These are phyloP conservation scores for Channa argus DNA, from an alignment of 2,113 vertebrate species.

Conservation along the genomic window DNA sequence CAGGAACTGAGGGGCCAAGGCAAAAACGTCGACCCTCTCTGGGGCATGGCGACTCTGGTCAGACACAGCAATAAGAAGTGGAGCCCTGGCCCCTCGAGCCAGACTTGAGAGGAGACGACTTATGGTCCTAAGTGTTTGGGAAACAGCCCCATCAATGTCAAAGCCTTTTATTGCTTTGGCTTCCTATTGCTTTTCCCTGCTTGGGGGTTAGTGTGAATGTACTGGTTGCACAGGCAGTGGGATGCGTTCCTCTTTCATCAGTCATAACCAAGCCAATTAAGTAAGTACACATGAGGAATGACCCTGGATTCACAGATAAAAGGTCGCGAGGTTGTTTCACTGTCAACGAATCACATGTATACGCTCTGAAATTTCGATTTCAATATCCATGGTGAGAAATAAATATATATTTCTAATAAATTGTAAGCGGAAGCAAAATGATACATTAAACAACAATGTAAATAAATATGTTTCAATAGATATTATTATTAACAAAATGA, in stretches of 20 bases:
- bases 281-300: slow-evolving; percentile 63
- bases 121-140: slow-evolving; percentile 78
- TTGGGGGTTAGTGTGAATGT: slow-evolving; percentile 66
- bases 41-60: slow-evolving; percentile 69
- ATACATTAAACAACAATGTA: too few species aligned
- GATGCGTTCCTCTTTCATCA: slow-evolving; percentile 71
- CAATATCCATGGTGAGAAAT: too few species aligned
- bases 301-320: slow-evolving; percentile 48
- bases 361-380: background rate
- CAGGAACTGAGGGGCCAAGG: slow-evolving; percentile 64
- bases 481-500: background rate
- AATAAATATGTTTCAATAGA: background rate
- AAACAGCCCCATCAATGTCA: slow-evolving; percentile 80
- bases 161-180: slow-evolving; percentile 80
- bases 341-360: background rate
- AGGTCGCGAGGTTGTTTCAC: slow-evolving; percentile 36
- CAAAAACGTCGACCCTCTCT: slow-evolving; percentile 58
- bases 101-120: slow-evolving; percentile 73
- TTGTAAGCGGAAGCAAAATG: too few species aligned
- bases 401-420: too few species aligned
- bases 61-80: slow-evolving; percentile 77
- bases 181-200: slow-evolving; percentile 81
- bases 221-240: slow-evolving; percentile 45
- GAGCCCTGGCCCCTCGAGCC: slow-evolving; percentile 69
- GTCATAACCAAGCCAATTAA: slow-evolving; percentile 72